A percentile compares a stretch with the other conserved stretches of the same genome.
Conservation (phyloP, 37 sponge, comb jelly and placozoan species). For the Diacarnus erythraeanus region DNA sequence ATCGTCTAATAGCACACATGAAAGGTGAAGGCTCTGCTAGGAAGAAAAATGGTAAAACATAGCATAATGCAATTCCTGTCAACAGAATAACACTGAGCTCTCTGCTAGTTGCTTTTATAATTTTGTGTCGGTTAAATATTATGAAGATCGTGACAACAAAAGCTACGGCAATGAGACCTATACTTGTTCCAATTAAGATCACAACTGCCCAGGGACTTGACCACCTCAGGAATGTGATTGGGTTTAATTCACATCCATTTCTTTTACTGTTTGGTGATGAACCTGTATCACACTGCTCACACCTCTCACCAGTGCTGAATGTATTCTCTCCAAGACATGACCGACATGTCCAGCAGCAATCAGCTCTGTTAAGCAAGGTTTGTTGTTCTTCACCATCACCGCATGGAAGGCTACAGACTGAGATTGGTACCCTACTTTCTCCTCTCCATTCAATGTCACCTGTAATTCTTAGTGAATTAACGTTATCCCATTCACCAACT, state of each 20-base stretch:
- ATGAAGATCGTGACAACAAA: conserved; percentile 40
- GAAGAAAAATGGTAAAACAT: conserved; percentile 48
- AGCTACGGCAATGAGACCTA: conserved; percentile 35
- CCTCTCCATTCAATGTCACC: conserved; percentile 13
- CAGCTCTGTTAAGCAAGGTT: neutral
- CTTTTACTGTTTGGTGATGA: conserved; percentile 32
- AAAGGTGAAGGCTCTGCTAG: conserved; percentile 38
- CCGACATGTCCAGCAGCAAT: conserved; percentile 68
- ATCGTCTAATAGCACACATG: conserved; percentile 48
- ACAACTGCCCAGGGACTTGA: conserved; percentile 30
- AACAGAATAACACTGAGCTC: conserved; percentile 70
- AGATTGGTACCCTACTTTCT: neutral
- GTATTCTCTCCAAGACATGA: conserved; percentile 37
- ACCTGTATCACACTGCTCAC: conserved; percentile 46
- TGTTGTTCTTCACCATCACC: conserved; percentile 36
- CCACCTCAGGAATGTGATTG: conserved; percentile 23
- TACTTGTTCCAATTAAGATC: conserved; percentile 33
- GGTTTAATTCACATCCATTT: conserved; percentile 29
- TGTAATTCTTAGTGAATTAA: conserved; percentile 5
- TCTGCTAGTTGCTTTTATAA: conserved; percentile 72
- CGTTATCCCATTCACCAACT: conserved; percentile 39
- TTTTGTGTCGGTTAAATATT: conserved; percentile 15
- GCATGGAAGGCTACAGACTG: conserved; percentile 50
- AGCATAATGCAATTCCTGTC: conserved; percentile 47
- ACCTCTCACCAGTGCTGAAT: conserved; percentile 48